Evolutionary conservation across 2,888 invertebrate species (phyloP), one percentile per base, ranked within the genome.

Genomic region (Drosophila fungiperda): DNA sequence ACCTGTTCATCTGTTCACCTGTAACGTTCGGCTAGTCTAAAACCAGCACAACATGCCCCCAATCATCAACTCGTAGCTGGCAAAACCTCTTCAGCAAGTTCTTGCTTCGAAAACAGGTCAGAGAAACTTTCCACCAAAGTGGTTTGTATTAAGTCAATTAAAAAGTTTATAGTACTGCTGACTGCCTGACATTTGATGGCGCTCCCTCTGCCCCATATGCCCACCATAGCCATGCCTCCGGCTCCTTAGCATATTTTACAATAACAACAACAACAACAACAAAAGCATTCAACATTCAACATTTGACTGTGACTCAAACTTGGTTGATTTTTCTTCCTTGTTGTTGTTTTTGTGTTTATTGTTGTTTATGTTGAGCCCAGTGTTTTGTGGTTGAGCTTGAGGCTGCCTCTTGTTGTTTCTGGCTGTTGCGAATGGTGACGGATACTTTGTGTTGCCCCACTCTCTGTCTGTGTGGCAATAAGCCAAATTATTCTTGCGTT

Each of bases 121-220:
- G 76, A 76, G 55, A 77, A 87, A 87, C 78, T 87, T 87, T 87
- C 73, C 83, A 85, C 90, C 90, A 87, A 87, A 85, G 85, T 87
- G 87, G 87, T 89, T 85, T 89, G 89, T 87, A 87, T 87, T 87
- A 87, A 87, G 87, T 87, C 87, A 87, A 87, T 87, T 87, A 87
- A 87, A 87, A 87, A 89, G 87, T 87, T 87, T 87, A 82, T 81
- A 86, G 81, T 80, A 86, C 89, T 87, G 83, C 55, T 38, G 55
- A 57, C 57, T 57, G 84, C 85, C 89, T 78, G 89, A 89, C 90
- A 87, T 85, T 80, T 80, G 87, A 87, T 87, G 79, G 67, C 72
- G 69, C 74, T 64, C 54, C 73, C 17, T 49, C 42, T 53, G 23
- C 35, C 49, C 36, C 35, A n/a, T 17, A 23, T 55, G 29, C 45